These are phyloP conservation scores for Thelaira solivaga DNA, from an alignment of 2,888 invertebrate species.

Conservation along the genomic window DNA sequence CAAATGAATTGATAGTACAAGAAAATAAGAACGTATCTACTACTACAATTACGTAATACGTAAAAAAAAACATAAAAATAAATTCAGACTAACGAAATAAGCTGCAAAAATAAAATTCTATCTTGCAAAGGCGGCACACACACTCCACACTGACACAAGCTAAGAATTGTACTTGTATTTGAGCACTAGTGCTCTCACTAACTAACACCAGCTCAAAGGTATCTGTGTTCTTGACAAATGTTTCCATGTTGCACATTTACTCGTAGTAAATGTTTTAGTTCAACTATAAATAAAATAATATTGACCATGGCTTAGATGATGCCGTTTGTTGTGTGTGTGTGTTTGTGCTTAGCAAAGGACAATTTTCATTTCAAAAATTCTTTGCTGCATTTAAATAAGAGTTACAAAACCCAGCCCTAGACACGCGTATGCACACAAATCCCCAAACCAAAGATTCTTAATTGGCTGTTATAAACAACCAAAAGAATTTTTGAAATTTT, in stretches of 20 bases:
- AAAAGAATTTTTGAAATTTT: neutral
- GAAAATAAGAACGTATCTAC: neutral
- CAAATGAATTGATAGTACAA: constrained; percentile 40
- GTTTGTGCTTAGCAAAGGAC: constrained; percentile 15
- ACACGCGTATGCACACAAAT: no score
- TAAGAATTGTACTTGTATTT: no score
- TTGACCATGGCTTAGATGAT: constrained; percentile 25
- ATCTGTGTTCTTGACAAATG: constrained; percentile 18
- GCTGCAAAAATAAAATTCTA: constrained; percentile 6
- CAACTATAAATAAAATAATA: constrained; percentile 41
- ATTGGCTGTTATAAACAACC: neutral
- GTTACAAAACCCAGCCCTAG: neutral
- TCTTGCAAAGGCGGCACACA: neutral
- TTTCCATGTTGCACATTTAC: constrained; percentile 24
- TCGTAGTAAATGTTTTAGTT: neutral
- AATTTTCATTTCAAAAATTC: neutral
- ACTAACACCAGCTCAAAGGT: neutral
- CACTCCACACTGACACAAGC: neutral
- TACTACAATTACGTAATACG: neutral
- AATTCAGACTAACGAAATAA: neutral
- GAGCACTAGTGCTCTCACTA: neutral
- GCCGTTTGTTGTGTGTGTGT: constrained; percentile 16
- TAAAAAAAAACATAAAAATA: neutral
- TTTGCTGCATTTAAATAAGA: neutral
- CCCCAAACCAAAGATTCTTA: neutral